Evolutionary conservation across 2,888 invertebrate species (phyloP).

Genomic region (Netelia melanura): DNA sequence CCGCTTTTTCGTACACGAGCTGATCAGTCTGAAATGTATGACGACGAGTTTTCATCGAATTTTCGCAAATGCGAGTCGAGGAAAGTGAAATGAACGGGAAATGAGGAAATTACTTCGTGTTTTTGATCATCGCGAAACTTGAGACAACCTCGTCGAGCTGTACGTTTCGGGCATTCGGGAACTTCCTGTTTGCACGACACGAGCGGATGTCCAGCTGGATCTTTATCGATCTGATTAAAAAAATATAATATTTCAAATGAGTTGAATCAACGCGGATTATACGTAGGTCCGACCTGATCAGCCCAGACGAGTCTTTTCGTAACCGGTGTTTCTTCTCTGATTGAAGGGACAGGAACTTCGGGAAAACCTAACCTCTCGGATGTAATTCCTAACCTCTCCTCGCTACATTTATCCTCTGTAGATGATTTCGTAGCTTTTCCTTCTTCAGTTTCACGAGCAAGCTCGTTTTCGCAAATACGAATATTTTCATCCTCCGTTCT

Average conservation of each 20-base stretch:
- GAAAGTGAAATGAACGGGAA: neutral
- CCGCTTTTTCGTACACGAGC: conserved; percentile 58
- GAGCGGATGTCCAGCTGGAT: conserved; percentile 67
- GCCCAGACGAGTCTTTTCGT: conserved; percentile 71
- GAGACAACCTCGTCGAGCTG: conserved; percentile 37
- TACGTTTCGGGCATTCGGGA: conserved; percentile 58
- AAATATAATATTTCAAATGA: conserved; percentile 36
- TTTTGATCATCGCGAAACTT: conserved; percentile 48
- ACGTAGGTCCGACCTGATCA: conserved; percentile 68
- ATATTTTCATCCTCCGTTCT: conserved; percentile 30
- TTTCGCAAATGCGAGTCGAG: neutral
- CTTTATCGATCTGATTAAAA: conserved; percentile 63
- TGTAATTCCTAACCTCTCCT: conserved; percentile 2
- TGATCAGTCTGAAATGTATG: conserved; percentile 59
- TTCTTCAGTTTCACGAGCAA: neutral
- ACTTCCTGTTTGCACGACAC: conserved; percentile 64
- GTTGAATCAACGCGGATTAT: neutral
- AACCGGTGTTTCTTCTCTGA: neutral
- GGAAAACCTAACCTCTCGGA: neutral
- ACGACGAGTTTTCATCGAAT: neutral
- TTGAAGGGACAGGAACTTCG: neutral
- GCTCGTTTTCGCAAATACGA: conserved; percentile 33
- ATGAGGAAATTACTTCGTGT: conserved; percentile 59
- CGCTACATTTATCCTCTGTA: neutral
- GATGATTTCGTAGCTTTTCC: neutral